These are phyloP conservation scores for Seladonia tumulorum DNA, from an alignment of 2,888 invertebrate species.

Conservation along the genomic window DNA sequence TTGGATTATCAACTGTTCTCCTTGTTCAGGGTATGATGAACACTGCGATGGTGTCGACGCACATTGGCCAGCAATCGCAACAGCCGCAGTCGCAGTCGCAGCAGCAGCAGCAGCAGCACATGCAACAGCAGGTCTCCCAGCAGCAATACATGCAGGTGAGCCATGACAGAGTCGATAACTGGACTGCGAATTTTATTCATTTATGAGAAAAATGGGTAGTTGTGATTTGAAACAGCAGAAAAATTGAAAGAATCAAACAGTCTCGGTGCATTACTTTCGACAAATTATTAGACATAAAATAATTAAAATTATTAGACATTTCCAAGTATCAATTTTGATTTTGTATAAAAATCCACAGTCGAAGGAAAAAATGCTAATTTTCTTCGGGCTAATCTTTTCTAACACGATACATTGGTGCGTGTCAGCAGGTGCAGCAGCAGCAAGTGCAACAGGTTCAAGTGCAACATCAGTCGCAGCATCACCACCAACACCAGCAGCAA, in stretches of 20 bases:
- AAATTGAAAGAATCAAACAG: neutral
- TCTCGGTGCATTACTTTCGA: neutral
- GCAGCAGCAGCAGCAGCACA: slow-evolving; percentile 74
- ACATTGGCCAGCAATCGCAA: slow-evolving; percentile 79
- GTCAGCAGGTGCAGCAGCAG: slow-evolving; percentile 71
- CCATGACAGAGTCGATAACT: slow-evolving; percentile 37
- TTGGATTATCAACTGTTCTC: neutral
- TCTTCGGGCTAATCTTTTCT: neutral
- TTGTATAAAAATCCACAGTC: slow-evolving; percentile 38
- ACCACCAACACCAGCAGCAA: slow-evolving; percentile 79
- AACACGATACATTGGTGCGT: neutral
- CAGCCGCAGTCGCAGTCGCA: slow-evolving; percentile 37
- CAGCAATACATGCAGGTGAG: slow-evolving; percentile 84
- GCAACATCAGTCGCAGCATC: slow-evolving; percentile 81
- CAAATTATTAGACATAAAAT: no score
- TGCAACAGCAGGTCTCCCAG: slow-evolving; percentile 82
- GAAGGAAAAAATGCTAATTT: slow-evolving; percentile 62
- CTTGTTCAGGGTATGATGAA: slow-evolving; percentile 79
- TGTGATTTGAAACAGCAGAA: neutral
- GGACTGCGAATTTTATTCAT: neutral
- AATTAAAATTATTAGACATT: neutral
- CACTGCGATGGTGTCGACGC: slow-evolving; percentile 81
- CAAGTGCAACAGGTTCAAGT: slow-evolving; percentile 76
- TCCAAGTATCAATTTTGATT: slow-evolving; percentile 63
- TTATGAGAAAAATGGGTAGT: neutral